These are phyloP conservation scores for Drosophila limbata DNA, from an alignment of 2,888 invertebrate species.

Conservation along the genomic window DNA sequence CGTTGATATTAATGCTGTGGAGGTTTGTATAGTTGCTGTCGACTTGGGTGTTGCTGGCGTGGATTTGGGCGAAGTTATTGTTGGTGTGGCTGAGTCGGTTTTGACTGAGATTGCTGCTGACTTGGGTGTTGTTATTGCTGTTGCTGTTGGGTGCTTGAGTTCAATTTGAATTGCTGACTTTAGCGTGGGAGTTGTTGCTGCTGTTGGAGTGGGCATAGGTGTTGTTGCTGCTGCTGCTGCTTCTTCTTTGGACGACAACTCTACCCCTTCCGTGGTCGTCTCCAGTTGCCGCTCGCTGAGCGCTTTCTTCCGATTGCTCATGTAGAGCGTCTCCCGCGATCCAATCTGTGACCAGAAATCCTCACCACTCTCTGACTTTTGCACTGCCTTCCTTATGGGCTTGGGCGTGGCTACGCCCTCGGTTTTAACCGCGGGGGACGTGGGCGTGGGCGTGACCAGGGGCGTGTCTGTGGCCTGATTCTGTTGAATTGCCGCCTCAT, in stretches of 20 bases:
- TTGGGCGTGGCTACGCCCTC: conserved; percentile 78
- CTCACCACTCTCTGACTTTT: conserved; percentile 83
- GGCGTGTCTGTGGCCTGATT: conserved; percentile 21
- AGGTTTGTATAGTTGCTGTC: conserved; percentile 7
- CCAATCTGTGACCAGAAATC: conserved; percentile 90
- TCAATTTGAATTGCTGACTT: conserved; percentile 27
- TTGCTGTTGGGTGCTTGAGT: conserved; percentile 25
- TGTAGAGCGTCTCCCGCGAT: conserved; percentile 88
- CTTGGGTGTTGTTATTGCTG: conserved; percentile 47
- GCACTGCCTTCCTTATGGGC: conserved; percentile 69
- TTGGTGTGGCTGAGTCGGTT: conserved; percentile 10
- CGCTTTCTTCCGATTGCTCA: conserved; percentile 87
- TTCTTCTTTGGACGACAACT: conserved; percentile 22
- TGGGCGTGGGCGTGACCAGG: conserved; percentile 10
- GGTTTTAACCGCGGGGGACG: conserved; percentile 32
- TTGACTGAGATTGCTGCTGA: conserved; percentile 11
- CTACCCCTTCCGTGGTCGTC: conserved; percentile 39
- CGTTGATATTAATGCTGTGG: conserved; percentile 3
- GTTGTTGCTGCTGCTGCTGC: conserved; percentile 51
- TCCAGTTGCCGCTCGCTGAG: conserved; percentile 84
- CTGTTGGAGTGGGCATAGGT: conserved; percentile 28
- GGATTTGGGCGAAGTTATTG: conserved; percentile 14
- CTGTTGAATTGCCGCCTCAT: conserved; percentile 48
- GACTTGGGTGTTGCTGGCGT: conserved; percentile 20
- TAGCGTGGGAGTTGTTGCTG: conserved; percentile 24